Base-by-base conservation (phyloP, 2,888 invertebrate genomes). In the Leptarthrus brevirostris region DNA sequence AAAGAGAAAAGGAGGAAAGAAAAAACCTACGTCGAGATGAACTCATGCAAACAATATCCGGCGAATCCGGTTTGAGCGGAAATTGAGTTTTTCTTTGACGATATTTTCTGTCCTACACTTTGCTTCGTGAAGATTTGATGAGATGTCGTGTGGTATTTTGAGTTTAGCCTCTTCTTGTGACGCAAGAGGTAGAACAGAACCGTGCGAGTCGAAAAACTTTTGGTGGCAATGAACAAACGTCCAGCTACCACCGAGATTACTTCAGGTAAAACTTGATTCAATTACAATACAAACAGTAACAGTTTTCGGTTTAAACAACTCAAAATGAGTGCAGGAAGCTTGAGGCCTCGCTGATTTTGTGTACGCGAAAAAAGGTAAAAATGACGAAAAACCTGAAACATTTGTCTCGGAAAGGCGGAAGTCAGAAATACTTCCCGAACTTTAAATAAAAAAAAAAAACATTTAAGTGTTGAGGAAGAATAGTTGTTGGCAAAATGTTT, bases 31-130 rank as follows among this genome's bases (percentile, higher is more conserved):
- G n/a, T 20, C 10, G 22, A 53, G 70, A 36, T 73, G 69, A 77
- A 74, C 73, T 75, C 76, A 77, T 76, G 77, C 77, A 76, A 75
- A 75, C 73, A 74, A 77, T 79, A 79, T 80, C 80, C 80, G 80
- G 79, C 77, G 77, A 79, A 78, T 78, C 79, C 79, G 79, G 80
- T 79, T 80, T 79, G 77, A 80, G 76, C 79, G 80, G 80, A 80
- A 80, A 80, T 79, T 79, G 78, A 78, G 76, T 75, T 77, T 78
- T 77, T 77, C 74, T 77, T 76, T 75, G 58, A 75, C 71, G 73
- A 74, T 74, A 47, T 58, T 71, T 71, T 75, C 14, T 49, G 44
- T 54, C 71, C 54, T 74, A 64, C 70, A 58, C 61, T 66, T 66
- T 30, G 24, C 66, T 36, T 20, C 66, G 20, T 20, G 61, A 40